Conservation (phyloP, 2,888 invertebrate genomes). For the Arge pagana region DNA sequence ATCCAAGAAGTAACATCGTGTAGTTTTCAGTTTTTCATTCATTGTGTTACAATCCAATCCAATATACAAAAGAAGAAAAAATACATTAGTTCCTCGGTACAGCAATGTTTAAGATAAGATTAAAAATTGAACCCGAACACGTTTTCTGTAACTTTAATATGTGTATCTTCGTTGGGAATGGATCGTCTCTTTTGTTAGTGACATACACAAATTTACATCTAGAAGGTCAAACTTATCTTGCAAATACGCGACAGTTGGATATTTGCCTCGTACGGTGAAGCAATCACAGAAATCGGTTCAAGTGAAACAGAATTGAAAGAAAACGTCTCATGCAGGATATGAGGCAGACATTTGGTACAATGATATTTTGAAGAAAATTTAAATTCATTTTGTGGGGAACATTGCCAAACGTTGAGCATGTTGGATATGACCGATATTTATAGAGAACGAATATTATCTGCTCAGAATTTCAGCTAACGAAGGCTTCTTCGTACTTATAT, state of each 20-base stretch:
- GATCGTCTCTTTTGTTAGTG: background rate
- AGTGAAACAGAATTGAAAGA: too few species aligned
- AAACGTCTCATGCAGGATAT: too few species aligned
- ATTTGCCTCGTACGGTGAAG: too few species aligned
- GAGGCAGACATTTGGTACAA: background rate
- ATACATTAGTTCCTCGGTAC: slow-evolving; percentile 53
- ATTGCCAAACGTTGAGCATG: background rate
- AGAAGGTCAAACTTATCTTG: slow-evolving; percentile 1
- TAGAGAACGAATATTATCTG: too few species aligned
- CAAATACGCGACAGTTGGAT: background rate
- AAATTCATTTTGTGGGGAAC: slow-evolving; percentile 4
- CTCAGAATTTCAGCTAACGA: too few species aligned
- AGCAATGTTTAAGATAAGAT: slow-evolving; percentile 16
- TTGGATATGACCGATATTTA: background rate
- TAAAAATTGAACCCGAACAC: slow-evolving; percentile 32
- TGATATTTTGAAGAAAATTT: background rate
- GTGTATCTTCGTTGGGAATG: slow-evolving; percentile 5
- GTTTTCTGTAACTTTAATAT: slow-evolving; percentile 34
- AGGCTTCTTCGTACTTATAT: slow-evolving; percentile 3
- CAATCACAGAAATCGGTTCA: background rate
- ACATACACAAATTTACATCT: slow-evolving; percentile 2
- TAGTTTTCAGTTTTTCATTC: slow-evolving; percentile 59
- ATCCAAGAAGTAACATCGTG: slow-evolving; percentile 58
- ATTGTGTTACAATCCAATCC: slow-evolving; percentile 59
- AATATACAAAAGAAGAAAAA: slow-evolving; percentile 60